A percentile compares a stretch with the other conserved stretches of the same genome.
phyloP scores from a whole-genome alignment of 2,797 vertebrate genomes.

The Poeciliopsis gracilis region DNA sequence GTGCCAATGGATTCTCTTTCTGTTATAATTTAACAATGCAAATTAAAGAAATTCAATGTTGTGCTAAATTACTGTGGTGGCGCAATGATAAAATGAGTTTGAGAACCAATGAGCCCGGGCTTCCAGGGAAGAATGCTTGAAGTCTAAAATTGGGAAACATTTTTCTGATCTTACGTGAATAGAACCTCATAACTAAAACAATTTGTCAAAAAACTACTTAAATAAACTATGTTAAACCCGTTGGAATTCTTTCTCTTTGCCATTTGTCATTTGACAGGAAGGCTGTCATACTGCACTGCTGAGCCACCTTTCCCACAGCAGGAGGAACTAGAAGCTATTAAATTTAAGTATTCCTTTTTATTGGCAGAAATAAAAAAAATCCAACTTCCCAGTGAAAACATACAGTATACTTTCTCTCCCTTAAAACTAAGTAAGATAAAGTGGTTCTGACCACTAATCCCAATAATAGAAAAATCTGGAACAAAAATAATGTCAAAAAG shows the following conservation, averaged over 20 bases:
- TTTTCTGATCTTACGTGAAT: neutral
- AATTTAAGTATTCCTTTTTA: neutral
- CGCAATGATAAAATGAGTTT: neutral
- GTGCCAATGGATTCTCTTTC: neutral
- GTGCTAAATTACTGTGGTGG: too few relatives aligned
- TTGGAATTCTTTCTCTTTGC: neutral
- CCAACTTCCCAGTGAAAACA: neutral
- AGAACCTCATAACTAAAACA: neutral
- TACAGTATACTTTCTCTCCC: neutral
- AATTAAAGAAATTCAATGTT: neutral
- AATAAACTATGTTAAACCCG: neutral
- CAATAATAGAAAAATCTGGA: neutral
- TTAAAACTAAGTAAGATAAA: neutral
- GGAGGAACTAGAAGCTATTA: neutral
- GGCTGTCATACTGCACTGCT: neutral
- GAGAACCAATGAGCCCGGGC: neutral
- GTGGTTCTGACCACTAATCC: neutral
- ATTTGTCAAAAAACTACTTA: neutral
- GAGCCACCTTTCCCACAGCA: neutral
- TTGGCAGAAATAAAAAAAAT: neutral
- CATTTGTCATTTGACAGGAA: neutral
- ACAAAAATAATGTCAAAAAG: neutral
- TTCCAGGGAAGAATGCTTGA: neutral
- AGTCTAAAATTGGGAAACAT: neutral
- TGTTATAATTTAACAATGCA: neutral